These are phyloP conservation scores for Chrysolina haemoptera DNA, from an alignment of 2,888 invertebrate genomes.

Conservation along the genomic window DNA sequence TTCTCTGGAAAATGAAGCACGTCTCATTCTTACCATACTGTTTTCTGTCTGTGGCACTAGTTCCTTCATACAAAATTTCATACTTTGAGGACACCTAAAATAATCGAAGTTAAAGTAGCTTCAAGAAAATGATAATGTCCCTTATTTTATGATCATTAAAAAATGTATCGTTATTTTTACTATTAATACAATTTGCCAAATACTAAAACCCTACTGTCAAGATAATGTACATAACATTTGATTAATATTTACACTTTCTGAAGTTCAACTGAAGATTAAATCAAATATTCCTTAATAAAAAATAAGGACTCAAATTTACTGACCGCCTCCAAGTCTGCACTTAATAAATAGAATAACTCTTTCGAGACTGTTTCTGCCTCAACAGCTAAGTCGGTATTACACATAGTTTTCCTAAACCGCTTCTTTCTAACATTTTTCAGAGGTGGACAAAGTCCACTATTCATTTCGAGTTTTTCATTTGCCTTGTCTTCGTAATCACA, in stretches of 20 bases:
- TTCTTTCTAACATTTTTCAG: slow-evolving; percentile 80
- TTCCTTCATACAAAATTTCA: slow-evolving; percentile 52
- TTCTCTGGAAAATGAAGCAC: not conserved
- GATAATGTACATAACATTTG: no score
- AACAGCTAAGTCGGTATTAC: slow-evolving; percentile 76
- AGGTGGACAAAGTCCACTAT: slow-evolving; percentile 80
- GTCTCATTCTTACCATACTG: slow-evolving; percentile 37
- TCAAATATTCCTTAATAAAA: slow-evolving; percentile 5
- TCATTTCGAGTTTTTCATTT: slow-evolving; percentile 62
- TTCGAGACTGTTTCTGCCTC: slow-evolving; percentile 80
- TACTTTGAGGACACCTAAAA: slow-evolving; percentile 54
- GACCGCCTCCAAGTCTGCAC: slow-evolving; percentile 77
- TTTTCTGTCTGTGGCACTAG: slow-evolving; percentile 30
- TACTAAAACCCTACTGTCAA: no score
- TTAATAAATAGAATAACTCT: slow-evolving; percentile 76
- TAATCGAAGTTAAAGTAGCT: slow-evolving; percentile 16
- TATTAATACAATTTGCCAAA: no score
- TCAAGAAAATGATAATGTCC: not conserved
- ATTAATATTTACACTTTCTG: not conserved
- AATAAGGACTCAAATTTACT: slow-evolving; percentile 49
- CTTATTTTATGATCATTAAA: not conserved
- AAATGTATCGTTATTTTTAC: no score
- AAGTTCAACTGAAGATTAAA: not conserved
- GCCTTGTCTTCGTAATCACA: slow-evolving; percentile 71
- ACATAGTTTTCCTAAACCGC: slow-evolving; percentile 77